Conservation (phyloP, 2,113 vertebrate species). For the Oxygymnocypris stewartii region DNA sequence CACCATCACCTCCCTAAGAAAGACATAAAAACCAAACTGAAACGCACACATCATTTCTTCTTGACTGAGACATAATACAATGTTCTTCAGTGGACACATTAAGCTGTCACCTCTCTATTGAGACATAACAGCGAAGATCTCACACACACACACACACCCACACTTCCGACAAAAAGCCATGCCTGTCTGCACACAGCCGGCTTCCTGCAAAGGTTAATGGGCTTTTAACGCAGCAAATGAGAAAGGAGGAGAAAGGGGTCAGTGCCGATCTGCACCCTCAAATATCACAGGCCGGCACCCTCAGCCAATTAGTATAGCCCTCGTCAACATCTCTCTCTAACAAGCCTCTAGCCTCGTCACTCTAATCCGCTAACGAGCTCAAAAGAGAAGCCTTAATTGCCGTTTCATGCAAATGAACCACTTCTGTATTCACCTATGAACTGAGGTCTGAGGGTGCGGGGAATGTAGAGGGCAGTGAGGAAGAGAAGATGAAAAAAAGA, state of each 20-base stretch:
- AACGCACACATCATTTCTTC: slow-evolving; percentile 1
- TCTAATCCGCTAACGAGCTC: slow-evolving; percentile 58
- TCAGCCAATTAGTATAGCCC: slow-evolving; percentile 56
- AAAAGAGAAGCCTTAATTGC: slow-evolving; percentile 67
- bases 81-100: slow-evolving; percentile 8
- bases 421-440: slow-evolving; percentile 32
- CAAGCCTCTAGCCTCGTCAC: slow-evolving; percentile 62
- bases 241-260: slow-evolving; percentile 33
- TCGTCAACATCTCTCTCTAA: slow-evolving; percentile 59
- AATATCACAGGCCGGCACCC: slow-evolving; percentile 46
- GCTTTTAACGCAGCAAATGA: slow-evolving; percentile 53
- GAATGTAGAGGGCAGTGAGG: neutral
- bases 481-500: neutral
- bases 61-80: slow-evolving; percentile 20
- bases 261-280: slow-evolving; percentile 17
- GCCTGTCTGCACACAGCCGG: slow-evolving; percentile 48
- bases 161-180: slow-evolving; percentile 48
- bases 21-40: slow-evolving; percentile 35
- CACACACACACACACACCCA: slow-evolving; percentile 34
- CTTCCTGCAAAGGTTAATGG: slow-evolving; percentile 57
- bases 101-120: slow-evolving; percentile 29
- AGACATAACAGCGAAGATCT: slow-evolving; percentile 28
- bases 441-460: slow-evolving; percentile 6
- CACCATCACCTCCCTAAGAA: slow-evolving; percentile 61
- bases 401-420: slow-evolving; percentile 67